These are phyloP conservation scores for Lates japonicus DNA, from an alignment of 2,797 vertebrate species.

Conservation along the genomic window DNA sequence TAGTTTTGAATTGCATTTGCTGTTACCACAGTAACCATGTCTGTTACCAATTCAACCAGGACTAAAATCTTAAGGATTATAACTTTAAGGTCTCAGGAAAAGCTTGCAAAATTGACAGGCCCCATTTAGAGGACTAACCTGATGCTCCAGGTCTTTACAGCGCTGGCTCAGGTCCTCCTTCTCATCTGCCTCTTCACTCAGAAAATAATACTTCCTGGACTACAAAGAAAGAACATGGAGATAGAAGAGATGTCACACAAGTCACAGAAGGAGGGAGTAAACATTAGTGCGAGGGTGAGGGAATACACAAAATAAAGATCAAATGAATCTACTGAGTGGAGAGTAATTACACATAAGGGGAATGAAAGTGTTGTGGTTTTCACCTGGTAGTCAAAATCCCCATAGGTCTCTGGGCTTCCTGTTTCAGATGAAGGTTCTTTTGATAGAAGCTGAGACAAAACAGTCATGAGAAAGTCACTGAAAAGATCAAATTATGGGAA, in stretches of 20 bases:
- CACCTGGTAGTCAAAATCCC: slow-evolving; percentile 94
- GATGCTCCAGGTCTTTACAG: slow-evolving; percentile 89
- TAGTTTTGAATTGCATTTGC: not conserved
- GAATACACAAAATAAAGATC: slow-evolving; percentile 19
- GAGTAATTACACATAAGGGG: not conserved
- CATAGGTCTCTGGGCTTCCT: slow-evolving; percentile 87
- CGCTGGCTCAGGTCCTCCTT: slow-evolving; percentile 86
- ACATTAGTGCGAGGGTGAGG: slow-evolving; percentile 15
- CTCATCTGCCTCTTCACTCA: slow-evolving; percentile 90
- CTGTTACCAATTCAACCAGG: not conserved
- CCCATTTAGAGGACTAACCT: slow-evolving; percentile 82
- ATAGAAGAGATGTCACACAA: slow-evolving; percentile 29
- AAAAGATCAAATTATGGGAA: not conserved
- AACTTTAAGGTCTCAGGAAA: not conserved
- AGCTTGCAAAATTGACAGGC: not conserved
- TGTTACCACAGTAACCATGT: not conserved
- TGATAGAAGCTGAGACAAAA: slow-evolving; percentile 86
- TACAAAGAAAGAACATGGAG: slow-evolving; percentile 63
- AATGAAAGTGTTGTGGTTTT: slow-evolving; percentile 9
- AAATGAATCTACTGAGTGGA: slow-evolving; percentile 17
- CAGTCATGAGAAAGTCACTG: not conserved
- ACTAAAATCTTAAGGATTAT: slow-evolving; percentile 2
- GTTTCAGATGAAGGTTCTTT: slow-evolving; percentile 87
- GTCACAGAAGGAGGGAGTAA: slow-evolving; percentile 5
- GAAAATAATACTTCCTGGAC: slow-evolving; percentile 95